A percentile compares a stretch with the other conserved stretches of the same genome.
Evolutionary conservation across 2,797 vertebrate genomes (phyloP).

Genomic region (Sebastes iracundus): DNA sequence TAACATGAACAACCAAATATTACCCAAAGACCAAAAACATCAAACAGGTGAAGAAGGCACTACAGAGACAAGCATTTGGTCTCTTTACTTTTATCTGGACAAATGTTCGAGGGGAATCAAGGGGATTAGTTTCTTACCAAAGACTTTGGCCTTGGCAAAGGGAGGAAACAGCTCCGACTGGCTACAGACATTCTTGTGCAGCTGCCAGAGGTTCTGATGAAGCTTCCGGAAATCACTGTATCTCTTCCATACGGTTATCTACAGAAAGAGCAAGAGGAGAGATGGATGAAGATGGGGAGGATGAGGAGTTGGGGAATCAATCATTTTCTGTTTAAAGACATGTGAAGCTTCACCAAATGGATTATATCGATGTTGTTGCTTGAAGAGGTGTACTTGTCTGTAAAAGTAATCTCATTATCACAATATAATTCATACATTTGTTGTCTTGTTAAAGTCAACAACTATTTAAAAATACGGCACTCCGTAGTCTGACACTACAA

Average conservation of each 20-base stretch:
- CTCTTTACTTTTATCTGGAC: background rate
- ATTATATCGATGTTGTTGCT: background rate
- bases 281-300: background rate
- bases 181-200: slow-evolving; percentile 91
- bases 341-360: background rate
- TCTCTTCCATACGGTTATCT: slow-evolving; percentile 98
- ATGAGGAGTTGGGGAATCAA: background rate
- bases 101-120: background rate
- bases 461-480: background rate
- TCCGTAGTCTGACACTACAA: background rate
- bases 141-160: slow-evolving; percentile 97
- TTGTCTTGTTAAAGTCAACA: background rate
- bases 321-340: background rate
- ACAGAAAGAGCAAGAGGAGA: slow-evolving; percentile 18
- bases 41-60: background rate
- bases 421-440: background rate
- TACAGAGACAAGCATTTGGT: background rate
- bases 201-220: slow-evolving; percentile 95
- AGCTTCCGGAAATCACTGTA: slow-evolving; percentile 99
- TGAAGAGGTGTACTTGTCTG: background rate
- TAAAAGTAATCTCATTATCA: background rate
- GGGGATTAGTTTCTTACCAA: slow-evolving; percentile 86
- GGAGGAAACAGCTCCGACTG: slow-evolving; percentile 97
- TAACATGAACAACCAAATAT: background rate
- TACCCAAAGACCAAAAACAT: background rate